Evolutionary conservation across 2,113 vertebrate species (phyloP).

Genomic region (Macroglossus sobrinus): DNA sequence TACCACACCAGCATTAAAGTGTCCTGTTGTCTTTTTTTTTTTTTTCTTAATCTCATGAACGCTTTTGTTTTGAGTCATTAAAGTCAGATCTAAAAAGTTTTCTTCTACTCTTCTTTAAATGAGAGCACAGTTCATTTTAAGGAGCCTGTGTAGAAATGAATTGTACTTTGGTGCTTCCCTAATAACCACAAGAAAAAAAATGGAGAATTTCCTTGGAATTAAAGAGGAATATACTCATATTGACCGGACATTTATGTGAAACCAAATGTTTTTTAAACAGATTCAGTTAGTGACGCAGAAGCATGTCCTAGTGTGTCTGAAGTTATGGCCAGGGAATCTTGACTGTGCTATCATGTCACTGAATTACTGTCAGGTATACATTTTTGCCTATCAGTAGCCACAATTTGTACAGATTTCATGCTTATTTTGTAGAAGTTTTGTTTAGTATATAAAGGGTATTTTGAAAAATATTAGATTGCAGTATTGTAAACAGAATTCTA

Average conservation of each 20-base stretch:
- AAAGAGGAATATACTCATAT: background rate
- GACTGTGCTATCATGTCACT: background rate
- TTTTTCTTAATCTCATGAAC: background rate
- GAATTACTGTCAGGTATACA: background rate
- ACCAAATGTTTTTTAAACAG: background rate
- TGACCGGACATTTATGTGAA: background rate
- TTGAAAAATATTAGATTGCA: background rate
- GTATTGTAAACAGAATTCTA: conserved; percentile 22
- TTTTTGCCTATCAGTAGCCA: background rate
- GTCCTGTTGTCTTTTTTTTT: background rate
- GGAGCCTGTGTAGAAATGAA: background rate
- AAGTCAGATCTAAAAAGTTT: conserved; percentile 8
- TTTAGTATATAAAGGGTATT: background rate
- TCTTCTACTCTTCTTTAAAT: background rate
- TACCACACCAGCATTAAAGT: background rate
- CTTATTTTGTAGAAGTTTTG: conserved; percentile 40
- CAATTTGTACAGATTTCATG: background rate
- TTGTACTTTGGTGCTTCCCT: background rate
- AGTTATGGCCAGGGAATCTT: background rate
- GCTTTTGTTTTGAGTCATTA: conserved; percentile 16
- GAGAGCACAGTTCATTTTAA: background rate
- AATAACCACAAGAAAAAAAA: background rate
- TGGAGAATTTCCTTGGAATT: background rate
- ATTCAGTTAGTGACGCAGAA: background rate
- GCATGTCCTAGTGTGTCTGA: background rate